Conservation (phyloP, 2,797 vertebrate species). For the Agapornis canus region DNA sequence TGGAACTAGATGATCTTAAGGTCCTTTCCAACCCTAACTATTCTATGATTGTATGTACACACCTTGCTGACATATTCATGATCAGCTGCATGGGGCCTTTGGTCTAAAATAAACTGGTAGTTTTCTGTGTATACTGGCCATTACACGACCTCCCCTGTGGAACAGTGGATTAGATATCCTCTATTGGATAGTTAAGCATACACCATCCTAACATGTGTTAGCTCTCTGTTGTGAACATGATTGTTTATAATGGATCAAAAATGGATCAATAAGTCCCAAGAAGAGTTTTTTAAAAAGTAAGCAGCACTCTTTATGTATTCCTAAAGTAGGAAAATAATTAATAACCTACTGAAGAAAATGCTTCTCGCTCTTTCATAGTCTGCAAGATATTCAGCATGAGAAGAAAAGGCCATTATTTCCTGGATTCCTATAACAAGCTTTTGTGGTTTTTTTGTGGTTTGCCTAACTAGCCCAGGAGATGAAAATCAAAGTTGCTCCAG, state of each 20-base stretch:
- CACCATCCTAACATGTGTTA: rapidly evolving
- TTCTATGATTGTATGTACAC: neutral
- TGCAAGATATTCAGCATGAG: neutral
- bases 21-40: no score
- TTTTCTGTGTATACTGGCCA: neutral
- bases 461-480: neutral
- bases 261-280: neutral
- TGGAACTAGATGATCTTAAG: no score
- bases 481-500: neutral
- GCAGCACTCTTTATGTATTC: neutral
- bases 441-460: neutral
- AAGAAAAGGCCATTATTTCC: neutral
- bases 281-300: neutral
- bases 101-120: neutral
- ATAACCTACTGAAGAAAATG: neutral
- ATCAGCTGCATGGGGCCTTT: neutral
- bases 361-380: neutral
- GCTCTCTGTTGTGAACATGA: neutral
- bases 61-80: neutral
- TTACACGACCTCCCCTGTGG: neutral
- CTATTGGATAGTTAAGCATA: rapidly evolving
- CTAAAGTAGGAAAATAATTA: neutral
- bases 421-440: neutral
- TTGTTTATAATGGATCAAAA: neutral
- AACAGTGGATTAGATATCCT: neutral